A percentile compares a stretch with the other conserved stretches of the same genome.
Evolutionary conservation across 2,888 invertebrate species (phyloP).

Genomic region (Drosophila koepferae): DNA sequence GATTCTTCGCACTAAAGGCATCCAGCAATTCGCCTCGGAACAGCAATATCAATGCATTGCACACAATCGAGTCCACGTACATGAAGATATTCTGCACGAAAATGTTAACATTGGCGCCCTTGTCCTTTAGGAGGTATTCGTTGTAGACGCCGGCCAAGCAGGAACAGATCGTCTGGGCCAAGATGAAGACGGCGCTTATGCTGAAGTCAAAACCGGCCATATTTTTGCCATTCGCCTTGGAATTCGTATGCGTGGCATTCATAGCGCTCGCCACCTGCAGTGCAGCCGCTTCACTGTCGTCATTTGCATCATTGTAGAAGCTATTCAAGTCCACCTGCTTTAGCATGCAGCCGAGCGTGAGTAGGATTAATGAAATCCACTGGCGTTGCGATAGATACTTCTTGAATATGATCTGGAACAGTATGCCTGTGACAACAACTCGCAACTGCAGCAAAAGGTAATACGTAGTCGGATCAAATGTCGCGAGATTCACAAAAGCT

Average conservation of each 20-base stretch:
- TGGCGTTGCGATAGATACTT: constrained; percentile 92
- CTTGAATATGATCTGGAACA: constrained; percentile 94
- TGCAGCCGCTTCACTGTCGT: constrained; percentile 63
- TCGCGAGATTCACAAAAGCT: constrained; percentile 94
- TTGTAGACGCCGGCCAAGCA: constrained; percentile 98
- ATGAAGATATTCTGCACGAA: constrained; percentile 97
- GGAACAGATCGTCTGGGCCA: constrained; percentile 94
- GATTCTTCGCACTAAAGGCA: constrained; percentile 87
- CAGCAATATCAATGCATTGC: constrained; percentile 91
- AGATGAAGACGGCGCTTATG: constrained; percentile 88
- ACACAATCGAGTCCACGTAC: constrained; percentile 97
- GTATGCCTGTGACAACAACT: constrained; percentile 95
- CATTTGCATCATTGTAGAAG: constrained; percentile 75
- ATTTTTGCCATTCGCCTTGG: constrained; percentile 68
- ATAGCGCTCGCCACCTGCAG: constrained; percentile 33
- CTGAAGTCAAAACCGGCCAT: constrained; percentile 86
- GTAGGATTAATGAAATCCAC: constrained; percentile 94
- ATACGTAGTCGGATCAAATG: constrained; percentile 97
- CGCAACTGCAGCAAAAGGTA: constrained; percentile 95
- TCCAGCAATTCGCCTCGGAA: constrained; percentile 88
- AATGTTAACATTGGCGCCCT: constrained; percentile 93
- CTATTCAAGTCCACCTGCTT: constrained; percentile 90
- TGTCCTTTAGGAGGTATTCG: constrained; percentile 95
- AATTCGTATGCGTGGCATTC: constrained; percentile 2
- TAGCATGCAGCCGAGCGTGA: constrained; percentile 95